Conservation (phyloP, 2,888 invertebrate species). For the Zygaena filipendulae region DNA sequence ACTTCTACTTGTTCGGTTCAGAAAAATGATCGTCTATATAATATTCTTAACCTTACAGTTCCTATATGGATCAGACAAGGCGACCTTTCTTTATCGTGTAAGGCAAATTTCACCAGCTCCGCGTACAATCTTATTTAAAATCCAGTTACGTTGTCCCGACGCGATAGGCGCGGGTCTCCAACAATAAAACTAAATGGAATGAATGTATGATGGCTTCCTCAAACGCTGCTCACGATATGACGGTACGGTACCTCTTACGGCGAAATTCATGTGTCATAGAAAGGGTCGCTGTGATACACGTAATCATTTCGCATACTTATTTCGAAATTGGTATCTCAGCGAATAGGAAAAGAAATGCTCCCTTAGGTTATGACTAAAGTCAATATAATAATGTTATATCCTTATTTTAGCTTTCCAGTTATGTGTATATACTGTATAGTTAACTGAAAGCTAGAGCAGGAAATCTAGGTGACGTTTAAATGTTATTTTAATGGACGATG, state of each 20-base stretch:
- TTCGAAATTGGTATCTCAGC: conserved; percentile 31
- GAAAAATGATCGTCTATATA: too few species aligned
- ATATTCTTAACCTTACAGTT: too few species aligned
- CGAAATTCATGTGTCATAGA: conserved; percentile 42
- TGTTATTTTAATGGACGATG: too few species aligned
- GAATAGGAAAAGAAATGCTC: conserved; percentile 23
- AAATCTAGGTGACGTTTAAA: too few species aligned
- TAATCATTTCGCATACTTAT: conserved; percentile 29
- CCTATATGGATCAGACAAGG: conserved; percentile 49
- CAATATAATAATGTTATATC: too few species aligned
- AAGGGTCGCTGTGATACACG: conserved; percentile 43
- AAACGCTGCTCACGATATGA: conserved; percentile 51
- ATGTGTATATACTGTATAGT: too few species aligned
- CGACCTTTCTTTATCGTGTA: conserved; percentile 65
- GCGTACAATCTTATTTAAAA: conserved; percentile 65
- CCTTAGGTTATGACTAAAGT: too few species aligned
- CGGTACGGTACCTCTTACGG: conserved; percentile 40
- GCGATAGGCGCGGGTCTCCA: conserved; percentile 64
- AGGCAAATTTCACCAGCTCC: conserved; percentile 58
- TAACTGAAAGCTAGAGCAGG: too few species aligned
- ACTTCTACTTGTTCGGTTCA: too few species aligned
- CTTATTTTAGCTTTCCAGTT: too few species aligned
- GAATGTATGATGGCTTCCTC: conserved; percentile 61
- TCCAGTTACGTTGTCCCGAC: conserved; percentile 55
- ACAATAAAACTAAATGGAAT: conserved; percentile 69